Conservation (phyloP, 2,888 invertebrate species). For the Onchidella celtica region DNA sequence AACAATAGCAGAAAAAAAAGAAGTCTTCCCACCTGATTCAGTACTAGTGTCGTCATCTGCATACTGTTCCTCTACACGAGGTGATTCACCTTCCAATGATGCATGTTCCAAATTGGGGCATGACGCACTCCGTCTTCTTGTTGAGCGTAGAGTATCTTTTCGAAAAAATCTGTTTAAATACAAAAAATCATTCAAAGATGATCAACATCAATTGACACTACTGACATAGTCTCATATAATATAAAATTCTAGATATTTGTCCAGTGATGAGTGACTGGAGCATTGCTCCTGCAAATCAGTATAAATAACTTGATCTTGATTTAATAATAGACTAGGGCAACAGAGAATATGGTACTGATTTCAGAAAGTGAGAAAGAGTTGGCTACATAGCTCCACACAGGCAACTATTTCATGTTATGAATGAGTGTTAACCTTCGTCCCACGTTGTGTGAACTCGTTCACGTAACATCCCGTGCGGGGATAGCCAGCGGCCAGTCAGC, state of each 20-base stretch:
- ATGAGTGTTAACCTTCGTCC: too few relatives aligned
- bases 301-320: too few relatives aligned
- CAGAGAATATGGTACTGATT: too few relatives aligned
- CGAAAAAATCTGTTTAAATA: constrained; percentile 1
- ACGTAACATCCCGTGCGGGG: too few relatives aligned
- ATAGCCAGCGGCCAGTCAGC: too few relatives aligned
- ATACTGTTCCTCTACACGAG: neutral
- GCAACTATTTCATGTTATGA: too few relatives aligned
- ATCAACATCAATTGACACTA: neutral
- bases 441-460: too few relatives aligned
- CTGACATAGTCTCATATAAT: neutral
- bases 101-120: constrained; percentile 40
- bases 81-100: neutral
- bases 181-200: neutral
- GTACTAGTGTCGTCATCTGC: neutral
- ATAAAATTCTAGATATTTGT: neutral
- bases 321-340: too few relatives aligned
- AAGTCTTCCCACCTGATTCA: constrained; percentile 13
- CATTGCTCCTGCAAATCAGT: neutral
- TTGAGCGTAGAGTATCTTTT: constrained; percentile 32
- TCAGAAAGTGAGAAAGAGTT: too few relatives aligned
- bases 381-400: too few relatives aligned
- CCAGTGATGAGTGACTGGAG: too few relatives aligned
- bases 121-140: constrained; percentile 42
- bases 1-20: too few relatives aligned